These are phyloP conservation scores for Microctenopoma lineatum DNA, from an alignment of 2,797 vertebrate genomes.

Conservation along the genomic window DNA sequence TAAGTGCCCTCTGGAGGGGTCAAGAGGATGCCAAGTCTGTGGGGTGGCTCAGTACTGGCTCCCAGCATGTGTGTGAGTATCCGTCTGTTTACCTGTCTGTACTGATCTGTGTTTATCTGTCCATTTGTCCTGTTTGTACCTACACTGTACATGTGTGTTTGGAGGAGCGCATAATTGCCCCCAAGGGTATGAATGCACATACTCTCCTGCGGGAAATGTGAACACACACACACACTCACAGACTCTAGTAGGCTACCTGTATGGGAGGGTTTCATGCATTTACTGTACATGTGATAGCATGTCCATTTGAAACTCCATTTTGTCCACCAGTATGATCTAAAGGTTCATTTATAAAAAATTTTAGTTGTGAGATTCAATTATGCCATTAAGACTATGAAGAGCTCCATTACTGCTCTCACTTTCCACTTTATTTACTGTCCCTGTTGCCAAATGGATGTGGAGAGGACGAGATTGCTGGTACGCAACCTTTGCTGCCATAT, in stretches of 20 bases:
- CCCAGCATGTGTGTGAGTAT: constrained; percentile 51
- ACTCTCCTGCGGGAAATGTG: not conserved
- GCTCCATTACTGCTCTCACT: constrained; percentile 50
- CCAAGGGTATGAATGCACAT: constrained; percentile 18
- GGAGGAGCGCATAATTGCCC: constrained; percentile 46
- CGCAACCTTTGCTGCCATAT: constrained; percentile 16
- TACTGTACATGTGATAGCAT: not conserved
- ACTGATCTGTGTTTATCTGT: constrained; percentile 54
- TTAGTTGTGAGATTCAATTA: constrained; percentile 65
- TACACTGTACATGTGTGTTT: constrained; percentile 35
- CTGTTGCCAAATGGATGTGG: constrained; percentile 51
- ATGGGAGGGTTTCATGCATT: not conserved
- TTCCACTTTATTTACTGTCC: constrained; percentile 48
- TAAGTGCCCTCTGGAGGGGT: constrained; percentile 75
- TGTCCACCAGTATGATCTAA: constrained; percentile 13
- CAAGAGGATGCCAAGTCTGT: constrained; percentile 65
- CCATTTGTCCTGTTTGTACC: constrained; percentile 50
- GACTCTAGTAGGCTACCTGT: not conserved
- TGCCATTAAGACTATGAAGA: constrained; percentile 60
- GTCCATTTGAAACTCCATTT: constrained; percentile 2
- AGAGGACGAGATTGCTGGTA: constrained; percentile 49
- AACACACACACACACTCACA: not conserved
- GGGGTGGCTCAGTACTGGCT: constrained; percentile 51
- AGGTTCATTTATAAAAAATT: constrained; percentile 50
- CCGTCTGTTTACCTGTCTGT: constrained; percentile 58